phyloP scores from a whole-genome alignment of 2,888 invertebrate species.

The Hedychridium roseum region DNA sequence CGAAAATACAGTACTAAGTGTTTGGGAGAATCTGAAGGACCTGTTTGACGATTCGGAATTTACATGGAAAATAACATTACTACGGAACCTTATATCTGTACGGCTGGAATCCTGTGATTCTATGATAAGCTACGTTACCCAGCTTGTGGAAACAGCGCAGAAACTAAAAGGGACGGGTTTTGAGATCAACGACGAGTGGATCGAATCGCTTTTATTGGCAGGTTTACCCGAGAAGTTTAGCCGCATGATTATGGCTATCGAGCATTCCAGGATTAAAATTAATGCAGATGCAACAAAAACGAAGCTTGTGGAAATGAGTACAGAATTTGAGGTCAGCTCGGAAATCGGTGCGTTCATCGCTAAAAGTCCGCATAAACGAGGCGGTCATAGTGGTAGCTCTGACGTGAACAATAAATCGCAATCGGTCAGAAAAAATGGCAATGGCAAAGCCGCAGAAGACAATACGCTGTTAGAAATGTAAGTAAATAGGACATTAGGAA shows the following conservation, averaged over 20 bases:
- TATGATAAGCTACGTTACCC: constrained; percentile 44
- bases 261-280: constrained; percentile 28
- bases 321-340: neutral
- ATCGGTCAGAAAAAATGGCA: neutral
- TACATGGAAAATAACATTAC: constrained; percentile 38
- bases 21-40: constrained; percentile 33
- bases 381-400: neutral
- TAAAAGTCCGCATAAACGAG: too few relatives aligned
- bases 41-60: constrained; percentile 44
- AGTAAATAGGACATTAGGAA: constrained; percentile 24
- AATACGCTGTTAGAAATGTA: constrained; percentile 24
- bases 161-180: constrained; percentile 5
- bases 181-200: constrained; percentile 3
- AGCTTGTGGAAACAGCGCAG: constrained; percentile 36
- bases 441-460: neutral
- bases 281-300: constrained; percentile 42
- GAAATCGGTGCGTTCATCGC: neutral
- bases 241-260: constrained; percentile 33
- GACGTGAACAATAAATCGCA: neutral
- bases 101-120: constrained; percentile 39
- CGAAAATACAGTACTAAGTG: constrained; percentile 26
- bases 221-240: constrained; percentile 22
- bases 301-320: constrained; percentile 39
- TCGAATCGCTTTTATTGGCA: constrained; percentile 5
- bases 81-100: constrained; percentile 37